Evolutionary conservation across 2,888 invertebrate species (phyloP), one percentile per base, ranked within the genome.

Genomic region (Sycophila texana): DNA sequence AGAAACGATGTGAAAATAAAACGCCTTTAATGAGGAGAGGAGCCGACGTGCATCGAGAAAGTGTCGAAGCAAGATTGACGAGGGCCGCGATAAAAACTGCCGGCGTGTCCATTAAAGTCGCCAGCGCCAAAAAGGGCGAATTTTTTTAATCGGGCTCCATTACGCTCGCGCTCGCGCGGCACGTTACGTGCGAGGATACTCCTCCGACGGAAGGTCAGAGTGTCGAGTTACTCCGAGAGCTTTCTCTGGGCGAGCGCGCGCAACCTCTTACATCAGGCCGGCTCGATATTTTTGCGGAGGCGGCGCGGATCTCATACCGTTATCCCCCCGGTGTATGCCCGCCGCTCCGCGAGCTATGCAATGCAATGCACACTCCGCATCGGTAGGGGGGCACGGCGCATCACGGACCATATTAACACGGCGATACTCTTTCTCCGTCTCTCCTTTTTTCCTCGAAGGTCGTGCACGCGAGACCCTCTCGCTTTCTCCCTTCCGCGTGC

Each of bases 221-320:
- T 71, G 65, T 77, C 65, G 71, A 63, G 70, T 77, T 70, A 57
- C 70, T 65, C 30, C 57, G 57, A 51, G 20, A 51, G 20, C 10
- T 70, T 20, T 71, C 60, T 22, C 26, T 53, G n/a, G 51, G 20
- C 30, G 14, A 39, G 10, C 16, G 14, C 61, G 10, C 49, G 49
- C 61, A 13, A 26, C 16, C 49, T 30, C 53, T 63, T 73, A 65
- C 65, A 74, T 74, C 65, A 58, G 53, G 66, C 18, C 26, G 22
- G 51, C 60, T 67, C 67, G 67, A 75, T 75, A 75, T 75, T 67
- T 75, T 66, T 66, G 60, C 67, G 74, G 67, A 75, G 60, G 74
- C 67, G 57, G 58, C 49, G 51, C 49, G 49, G 47, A 39, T 63
- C 30, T 63, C 3, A 26, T 26, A 73, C 72, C 72, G 72, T 73